phyloP scores from a whole-genome alignment of 2,797 vertebrate species.

The Petrocephalus schoutedeni region DNA sequence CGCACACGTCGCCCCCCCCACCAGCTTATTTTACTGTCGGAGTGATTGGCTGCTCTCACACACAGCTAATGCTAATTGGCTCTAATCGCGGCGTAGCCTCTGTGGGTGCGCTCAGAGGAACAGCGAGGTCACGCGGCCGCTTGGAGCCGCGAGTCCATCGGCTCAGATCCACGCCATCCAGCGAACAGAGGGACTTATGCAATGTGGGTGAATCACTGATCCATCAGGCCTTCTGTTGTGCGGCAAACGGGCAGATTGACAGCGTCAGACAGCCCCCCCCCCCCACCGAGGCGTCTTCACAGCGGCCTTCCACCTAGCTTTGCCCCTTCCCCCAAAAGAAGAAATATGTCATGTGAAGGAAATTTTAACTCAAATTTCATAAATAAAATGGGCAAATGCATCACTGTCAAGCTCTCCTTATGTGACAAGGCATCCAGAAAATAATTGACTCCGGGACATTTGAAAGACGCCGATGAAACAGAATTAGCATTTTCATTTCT shows the following conservation, averaged over 20 bases:
- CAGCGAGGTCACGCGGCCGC: not conserved
- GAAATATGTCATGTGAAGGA: not conserved
- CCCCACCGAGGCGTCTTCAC: not conserved
- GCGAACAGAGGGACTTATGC: not conserved
- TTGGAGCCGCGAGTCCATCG: not conserved
- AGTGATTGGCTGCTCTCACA: not conserved
- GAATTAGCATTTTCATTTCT: constrained; percentile 35
- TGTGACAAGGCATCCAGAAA: constrained; percentile 14
- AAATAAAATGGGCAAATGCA: constrained; percentile 26
- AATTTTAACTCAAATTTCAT: constrained; percentile 21
- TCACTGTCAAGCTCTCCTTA: constrained; percentile 21
- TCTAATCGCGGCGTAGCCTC: not conserved
- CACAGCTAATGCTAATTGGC: not conserved
- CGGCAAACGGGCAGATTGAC: not conserved
- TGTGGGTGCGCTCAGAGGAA: not conserved
- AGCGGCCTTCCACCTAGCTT: not conserved
- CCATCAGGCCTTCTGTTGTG: not conserved
- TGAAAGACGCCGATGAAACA: constrained; percentile 21
- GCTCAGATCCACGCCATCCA: not conserved
- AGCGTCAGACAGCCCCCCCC: not conserved
- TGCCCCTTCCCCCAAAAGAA: not conserved
- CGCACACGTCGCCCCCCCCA: not conserved
- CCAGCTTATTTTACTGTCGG: not conserved
- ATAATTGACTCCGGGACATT: constrained; percentile 26
- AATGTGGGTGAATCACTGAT: not conserved